phyloP scores from a whole-genome alignment of 2,797 vertebrate species.

The Choloepus didactylus region DNA sequence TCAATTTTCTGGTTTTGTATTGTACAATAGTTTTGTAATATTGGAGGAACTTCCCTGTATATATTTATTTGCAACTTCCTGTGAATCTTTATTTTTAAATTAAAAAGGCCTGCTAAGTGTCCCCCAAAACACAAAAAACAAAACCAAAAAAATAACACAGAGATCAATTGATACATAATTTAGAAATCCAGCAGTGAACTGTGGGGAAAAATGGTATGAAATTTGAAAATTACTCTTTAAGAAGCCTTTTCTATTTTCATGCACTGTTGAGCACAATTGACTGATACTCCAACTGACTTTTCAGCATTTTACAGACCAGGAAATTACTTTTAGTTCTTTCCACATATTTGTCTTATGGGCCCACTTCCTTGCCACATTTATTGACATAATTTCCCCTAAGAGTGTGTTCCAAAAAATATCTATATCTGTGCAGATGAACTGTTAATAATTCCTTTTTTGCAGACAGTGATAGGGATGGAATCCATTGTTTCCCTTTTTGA shows the following conservation, averaged over 20 bases:
- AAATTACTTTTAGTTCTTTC: neutral
- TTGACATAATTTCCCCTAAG: neutral
- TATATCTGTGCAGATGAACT: neutral
- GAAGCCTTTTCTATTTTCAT: neutral
- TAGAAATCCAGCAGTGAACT: neutral
- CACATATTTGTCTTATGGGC: neutral
- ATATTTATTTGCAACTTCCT: neutral
- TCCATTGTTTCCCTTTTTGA: neutral
- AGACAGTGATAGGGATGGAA: neutral
- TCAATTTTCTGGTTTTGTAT: conserved; percentile 11
- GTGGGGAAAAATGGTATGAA: neutral
- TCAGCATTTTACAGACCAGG: neutral
- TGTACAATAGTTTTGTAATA: neutral
- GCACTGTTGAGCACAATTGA: neutral
- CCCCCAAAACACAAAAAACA: neutral
- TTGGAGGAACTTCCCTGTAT: neutral
- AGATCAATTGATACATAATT: neutral
- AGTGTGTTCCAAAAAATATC: neutral
- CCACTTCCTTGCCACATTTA: neutral
- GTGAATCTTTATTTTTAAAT: neutral
- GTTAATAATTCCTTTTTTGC: neutral
- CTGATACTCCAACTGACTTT: neutral
- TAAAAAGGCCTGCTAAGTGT: neutral
- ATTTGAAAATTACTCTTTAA: neutral
- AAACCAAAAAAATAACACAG: neutral